A percentile compares a stretch with the other conserved stretches of the same genome.
These are phyloP conservation scores for Oceanodroma tethys DNA, from an alignment of 2,113 vertebrate species.

Conservation along the genomic window DNA sequence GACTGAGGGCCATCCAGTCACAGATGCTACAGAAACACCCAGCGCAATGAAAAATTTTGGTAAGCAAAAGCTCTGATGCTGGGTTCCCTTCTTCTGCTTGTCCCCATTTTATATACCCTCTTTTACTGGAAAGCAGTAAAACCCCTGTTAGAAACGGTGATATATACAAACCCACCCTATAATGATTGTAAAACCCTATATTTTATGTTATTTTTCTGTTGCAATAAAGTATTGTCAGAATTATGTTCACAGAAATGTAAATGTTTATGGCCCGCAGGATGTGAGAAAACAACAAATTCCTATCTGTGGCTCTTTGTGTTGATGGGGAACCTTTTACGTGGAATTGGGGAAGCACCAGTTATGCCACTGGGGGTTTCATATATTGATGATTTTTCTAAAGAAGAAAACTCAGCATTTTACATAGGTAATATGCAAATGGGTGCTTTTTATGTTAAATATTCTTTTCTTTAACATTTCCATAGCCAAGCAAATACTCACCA, in stretches of 20 bases:
- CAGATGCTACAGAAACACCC: background rate
- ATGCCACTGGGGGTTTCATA: conserved; percentile 89
- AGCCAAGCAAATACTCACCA: background rate
- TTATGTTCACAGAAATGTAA: background rate
- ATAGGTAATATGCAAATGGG: conserved; percentile 73
- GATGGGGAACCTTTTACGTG: conserved; percentile 87
- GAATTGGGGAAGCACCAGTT: conserved; percentile 89
- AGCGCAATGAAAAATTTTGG: background rate
- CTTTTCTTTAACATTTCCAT: background rate
- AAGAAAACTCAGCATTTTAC: conserved; percentile 88
- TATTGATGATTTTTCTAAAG: conserved; percentile 89
- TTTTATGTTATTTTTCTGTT: background rate
- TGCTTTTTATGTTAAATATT: background rate
- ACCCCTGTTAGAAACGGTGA: background rate
- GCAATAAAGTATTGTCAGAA: background rate
- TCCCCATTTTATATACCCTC: background rate
- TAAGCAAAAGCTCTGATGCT: conserved; percentile 23
- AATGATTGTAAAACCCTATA: fast-evolving
- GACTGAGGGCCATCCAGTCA: background rate
- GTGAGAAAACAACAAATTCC: conserved; percentile 74
- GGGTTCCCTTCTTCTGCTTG: background rate
- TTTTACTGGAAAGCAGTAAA: background rate
- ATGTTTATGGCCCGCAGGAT: conserved; percentile 68
- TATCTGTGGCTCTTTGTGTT: conserved; percentile 88
- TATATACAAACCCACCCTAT: background rate